These are phyloP conservation scores for Xiphophorus maculatus DNA, from an alignment of 2,113 vertebrate genomes.

Conservation along the genomic window DNA sequence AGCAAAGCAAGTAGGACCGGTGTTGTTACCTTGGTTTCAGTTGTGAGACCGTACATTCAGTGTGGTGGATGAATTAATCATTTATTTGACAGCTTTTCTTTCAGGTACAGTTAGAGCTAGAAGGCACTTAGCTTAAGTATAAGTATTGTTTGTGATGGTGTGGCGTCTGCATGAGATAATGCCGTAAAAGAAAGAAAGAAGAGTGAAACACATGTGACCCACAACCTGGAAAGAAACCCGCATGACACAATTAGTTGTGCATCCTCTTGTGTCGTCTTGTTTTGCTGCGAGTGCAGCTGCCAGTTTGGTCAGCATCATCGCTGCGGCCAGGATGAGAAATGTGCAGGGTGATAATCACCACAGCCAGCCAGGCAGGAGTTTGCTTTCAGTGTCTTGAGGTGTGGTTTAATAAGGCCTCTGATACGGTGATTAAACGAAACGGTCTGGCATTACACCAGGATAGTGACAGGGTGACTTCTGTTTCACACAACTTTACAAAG, in stretches of 20 bases:
- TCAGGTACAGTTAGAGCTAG: not conserved
- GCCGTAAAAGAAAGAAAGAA: not conserved
- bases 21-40: not conserved
- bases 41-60: not conserved
- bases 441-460: slow-evolving; percentile 1
- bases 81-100: slow-evolving; percentile 14
- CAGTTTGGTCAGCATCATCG: not conserved
- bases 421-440: slow-evolving; percentile 10
- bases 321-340: slow-evolving; percentile 23
- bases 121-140: slow-evolving; percentile 51
- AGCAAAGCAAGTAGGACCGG: slow-evolving; percentile 14
- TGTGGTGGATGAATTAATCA: not conserved
- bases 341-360: slow-evolving; percentile 22
- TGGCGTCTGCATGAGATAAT: not conserved
- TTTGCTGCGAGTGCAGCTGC: slow-evolving; percentile 7
- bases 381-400: slow-evolving; percentile 54
- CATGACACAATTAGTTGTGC: slow-evolving; percentile 32
- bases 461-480: slow-evolving; percentile 3
- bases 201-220: slow-evolving; percentile 26
- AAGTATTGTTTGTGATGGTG: slow-evolving; percentile 27
- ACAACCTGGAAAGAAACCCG: slow-evolving; percentile 23
- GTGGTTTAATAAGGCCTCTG: slow-evolving; percentile 35
- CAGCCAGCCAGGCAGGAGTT: slow-evolving; percentile 44
- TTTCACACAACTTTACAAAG: not conserved
- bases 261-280: not conserved